phyloP scores from a whole-genome alignment of 2,797 vertebrate species.

The Gymnoscopelus braueri region DNA sequence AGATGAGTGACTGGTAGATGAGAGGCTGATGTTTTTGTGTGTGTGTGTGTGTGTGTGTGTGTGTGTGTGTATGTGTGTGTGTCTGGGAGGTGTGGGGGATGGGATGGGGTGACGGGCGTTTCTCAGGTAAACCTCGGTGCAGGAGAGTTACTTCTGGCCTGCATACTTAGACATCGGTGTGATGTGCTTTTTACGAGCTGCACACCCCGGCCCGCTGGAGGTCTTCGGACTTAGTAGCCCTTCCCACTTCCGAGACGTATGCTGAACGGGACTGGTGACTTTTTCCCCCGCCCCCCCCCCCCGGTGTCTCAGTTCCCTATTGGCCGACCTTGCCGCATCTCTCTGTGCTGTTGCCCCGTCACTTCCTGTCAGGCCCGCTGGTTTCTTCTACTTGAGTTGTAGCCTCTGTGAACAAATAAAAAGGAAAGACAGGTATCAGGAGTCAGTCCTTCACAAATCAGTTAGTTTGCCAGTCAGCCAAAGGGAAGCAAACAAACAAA shows the following conservation, averaged over 20 bases:
- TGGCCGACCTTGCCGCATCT: conserved; percentile 5
- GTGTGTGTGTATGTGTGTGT: no score
- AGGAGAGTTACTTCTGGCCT: conserved; percentile 25
- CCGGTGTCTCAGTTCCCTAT: conserved; percentile 32
- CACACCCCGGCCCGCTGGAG: neutral
- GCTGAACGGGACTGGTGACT: neutral
- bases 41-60: no score
- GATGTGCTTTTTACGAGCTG: neutral
- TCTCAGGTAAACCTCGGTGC: conserved; percentile 36
- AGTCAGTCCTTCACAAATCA: conserved; percentile 3
- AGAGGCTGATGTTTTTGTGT: neutral
- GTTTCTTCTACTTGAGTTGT: conserved; percentile 34
- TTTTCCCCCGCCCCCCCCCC: conserved; percentile 7
- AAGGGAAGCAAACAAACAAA: conserved; percentile 25
- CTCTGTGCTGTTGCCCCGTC: conserved; percentile 19
- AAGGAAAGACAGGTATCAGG: conserved; percentile 23
- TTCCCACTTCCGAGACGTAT: neutral
- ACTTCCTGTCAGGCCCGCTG: conserved; percentile 38
- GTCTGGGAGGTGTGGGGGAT: conserved; percentile 8
- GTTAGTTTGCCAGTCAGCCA: neutral
- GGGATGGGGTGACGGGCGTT: conserved; percentile 16
- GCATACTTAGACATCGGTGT: no score
- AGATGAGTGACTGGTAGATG: conserved; percentile 23
- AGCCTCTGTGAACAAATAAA: conserved; percentile 57
- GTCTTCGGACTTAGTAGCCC: neutral